phyloP scores from a whole-genome alignment of 1,140 invertebrate species.

The Chironomus tepperi region DNA sequence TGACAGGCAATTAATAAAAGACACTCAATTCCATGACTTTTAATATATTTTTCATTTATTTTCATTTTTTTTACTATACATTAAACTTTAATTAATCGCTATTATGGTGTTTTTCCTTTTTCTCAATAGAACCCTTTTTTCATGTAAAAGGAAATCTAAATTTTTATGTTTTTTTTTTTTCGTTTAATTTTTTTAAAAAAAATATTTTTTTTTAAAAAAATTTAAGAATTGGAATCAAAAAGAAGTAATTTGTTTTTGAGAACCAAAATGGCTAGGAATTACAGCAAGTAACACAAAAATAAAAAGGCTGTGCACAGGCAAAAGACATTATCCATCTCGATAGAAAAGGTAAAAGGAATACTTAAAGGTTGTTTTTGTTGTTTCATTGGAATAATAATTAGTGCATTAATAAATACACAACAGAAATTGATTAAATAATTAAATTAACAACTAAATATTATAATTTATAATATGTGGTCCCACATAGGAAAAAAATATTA shows the following conservation, averaged over 20 bases:
- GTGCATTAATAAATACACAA: neutral
- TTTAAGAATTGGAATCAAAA: neutral
- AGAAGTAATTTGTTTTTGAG: neutral
- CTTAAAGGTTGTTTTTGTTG: neutral
- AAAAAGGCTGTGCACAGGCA: no score
- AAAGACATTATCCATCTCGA: no score
- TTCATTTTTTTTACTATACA: conserved; percentile 3
- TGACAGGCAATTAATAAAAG: no score
- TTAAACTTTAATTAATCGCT: neutral
- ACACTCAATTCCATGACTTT: neutral
- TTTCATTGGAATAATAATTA: conserved; percentile 4
- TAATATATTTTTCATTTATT: conserved; percentile 10
- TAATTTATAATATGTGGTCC: conserved; percentile 12
- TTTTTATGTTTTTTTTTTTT: no score
- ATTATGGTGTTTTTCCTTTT: conserved; percentile 2
- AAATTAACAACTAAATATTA: conserved; percentile 7
- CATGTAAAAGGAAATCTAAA: neutral
- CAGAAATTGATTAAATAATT: neutral
- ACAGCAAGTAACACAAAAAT: no score
- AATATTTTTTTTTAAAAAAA: neutral
- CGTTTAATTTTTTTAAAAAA: neutral
- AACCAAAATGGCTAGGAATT: no score
- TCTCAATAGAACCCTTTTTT: conserved; percentile 13
- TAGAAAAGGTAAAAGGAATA: neutral
- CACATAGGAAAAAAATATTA: neutral